Percentiles rank a stretch among this genome's conserved stretches.
Conservation (phyloP, 1,140 invertebrate genomes). For the Cryptotermes secundus region DNA sequence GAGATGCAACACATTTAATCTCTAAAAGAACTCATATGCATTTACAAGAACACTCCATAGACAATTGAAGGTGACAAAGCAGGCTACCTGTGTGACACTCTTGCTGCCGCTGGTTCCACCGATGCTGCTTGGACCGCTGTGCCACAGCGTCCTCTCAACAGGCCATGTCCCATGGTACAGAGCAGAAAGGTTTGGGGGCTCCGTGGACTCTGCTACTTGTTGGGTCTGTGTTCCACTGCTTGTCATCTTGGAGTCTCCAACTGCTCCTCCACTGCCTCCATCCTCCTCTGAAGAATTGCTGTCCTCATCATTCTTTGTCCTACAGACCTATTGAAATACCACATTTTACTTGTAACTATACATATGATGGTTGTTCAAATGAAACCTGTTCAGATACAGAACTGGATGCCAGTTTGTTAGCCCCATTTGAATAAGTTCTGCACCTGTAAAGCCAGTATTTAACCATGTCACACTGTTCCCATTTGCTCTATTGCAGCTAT, state of each 20-base stretch:
- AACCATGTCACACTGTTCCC: too few species aligned
- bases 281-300: not conserved
- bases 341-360: too few species aligned
- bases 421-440: too few species aligned
- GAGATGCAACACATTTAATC: too few species aligned
- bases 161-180: constrained; percentile 72
- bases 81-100: constrained; percentile 31
- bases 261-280: constrained; percentile 12
- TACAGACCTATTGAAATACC: not conserved
- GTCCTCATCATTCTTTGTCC: not conserved
- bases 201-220: not conserved
- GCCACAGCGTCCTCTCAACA: constrained; percentile 57
- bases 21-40: too few species aligned
- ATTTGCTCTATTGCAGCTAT: too few species aligned
- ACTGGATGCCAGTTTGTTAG: too few species aligned
- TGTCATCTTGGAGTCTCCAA: not conserved
- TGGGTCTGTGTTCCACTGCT: constrained; percentile 6
- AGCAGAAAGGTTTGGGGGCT: not conserved
- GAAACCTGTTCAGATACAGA: too few species aligned
- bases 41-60: too few species aligned
- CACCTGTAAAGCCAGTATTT: too few species aligned
- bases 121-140: constrained; percentile 52
- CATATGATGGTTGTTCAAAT: too few species aligned
- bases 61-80: not conserved
- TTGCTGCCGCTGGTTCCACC: constrained; percentile 35